Percentiles rank a stretch among this genome's conserved stretches.
Conservation (phyloP, 2,888 invertebrate species). For the Phorcus lineatus region DNA sequence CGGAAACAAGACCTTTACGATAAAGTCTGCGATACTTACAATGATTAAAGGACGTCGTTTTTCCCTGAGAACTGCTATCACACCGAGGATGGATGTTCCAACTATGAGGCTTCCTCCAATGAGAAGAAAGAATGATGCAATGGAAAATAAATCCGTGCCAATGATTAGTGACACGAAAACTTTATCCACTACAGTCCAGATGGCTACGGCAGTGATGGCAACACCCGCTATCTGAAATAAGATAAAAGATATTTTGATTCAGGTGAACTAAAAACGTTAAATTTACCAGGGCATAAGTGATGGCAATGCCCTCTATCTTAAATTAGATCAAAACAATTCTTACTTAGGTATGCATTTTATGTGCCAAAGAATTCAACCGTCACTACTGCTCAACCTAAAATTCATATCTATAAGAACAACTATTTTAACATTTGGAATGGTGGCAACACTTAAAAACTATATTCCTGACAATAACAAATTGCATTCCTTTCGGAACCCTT, state of each 20-base stretch:
- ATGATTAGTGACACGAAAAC: conserved; percentile 13
- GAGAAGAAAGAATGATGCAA: background rate
- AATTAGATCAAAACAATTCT: too few relatives aligned
- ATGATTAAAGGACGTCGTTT: background rate
- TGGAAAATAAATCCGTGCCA: background rate
- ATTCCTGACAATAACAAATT: too few relatives aligned
- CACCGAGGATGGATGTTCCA: background rate
- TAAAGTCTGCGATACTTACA: background rate
- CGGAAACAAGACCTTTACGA: background rate
- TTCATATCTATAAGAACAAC: too few relatives aligned
- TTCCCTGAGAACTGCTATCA: background rate
- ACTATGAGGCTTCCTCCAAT: background rate
- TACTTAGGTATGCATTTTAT: too few relatives aligned
- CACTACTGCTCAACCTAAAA: too few relatives aligned
- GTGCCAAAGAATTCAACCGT: too few relatives aligned
- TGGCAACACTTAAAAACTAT: too few relatives aligned
- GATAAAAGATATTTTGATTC: background rate
- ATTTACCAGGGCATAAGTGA: too few relatives aligned
- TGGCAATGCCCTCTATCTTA: too few relatives aligned
- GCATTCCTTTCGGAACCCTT: too few relatives aligned
- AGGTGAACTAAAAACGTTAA: too few relatives aligned
- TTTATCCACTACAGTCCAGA: conserved; percentile 3
- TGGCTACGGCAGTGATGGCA: background rate
- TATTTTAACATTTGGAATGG: too few relatives aligned
- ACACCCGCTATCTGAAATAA: background rate